Evolutionary conservation across 2,113 vertebrate species (phyloP).

Genomic region (Chelonoidis abingdonii): DNA sequence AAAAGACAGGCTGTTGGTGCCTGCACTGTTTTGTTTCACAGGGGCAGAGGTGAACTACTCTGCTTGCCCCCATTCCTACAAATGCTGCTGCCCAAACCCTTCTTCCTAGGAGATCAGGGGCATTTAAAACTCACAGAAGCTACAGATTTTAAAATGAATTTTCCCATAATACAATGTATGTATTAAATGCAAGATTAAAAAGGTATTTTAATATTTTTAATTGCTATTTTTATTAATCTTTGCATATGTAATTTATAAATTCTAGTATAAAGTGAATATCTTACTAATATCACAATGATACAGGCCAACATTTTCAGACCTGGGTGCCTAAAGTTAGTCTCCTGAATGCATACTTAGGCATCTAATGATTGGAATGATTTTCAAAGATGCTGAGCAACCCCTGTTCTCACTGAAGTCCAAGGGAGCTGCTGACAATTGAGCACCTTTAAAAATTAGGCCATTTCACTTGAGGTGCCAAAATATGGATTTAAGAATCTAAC

Average conservation of each 20-base stretch:
- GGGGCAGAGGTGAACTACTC: fast-evolving
- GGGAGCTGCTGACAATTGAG: background rate
- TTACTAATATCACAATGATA: background rate
- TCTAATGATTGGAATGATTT: background rate
- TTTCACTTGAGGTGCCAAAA: background rate
- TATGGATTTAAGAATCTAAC: background rate
- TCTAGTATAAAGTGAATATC: fast-evolving
- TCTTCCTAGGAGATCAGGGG: background rate
- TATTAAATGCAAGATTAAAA: background rate
- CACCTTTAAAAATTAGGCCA: background rate
- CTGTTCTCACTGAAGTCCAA: background rate
- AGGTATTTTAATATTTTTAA: background rate
- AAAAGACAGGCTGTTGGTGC: background rate
- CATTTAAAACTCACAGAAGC: background rate
- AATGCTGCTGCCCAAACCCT: background rate
- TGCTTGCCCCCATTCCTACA: background rate
- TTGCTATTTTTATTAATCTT: background rate
- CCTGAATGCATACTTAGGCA: background rate
- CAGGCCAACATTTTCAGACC: background rate
- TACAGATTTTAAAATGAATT: background rate
- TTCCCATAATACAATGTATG: background rate
- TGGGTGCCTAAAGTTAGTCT: background rate
- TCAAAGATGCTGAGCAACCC: background rate
- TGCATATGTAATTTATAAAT: background rate
- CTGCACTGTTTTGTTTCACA: fast-evolving